A percentile compares a stretch with the other conserved stretches of the same genome.
These are phyloP conservation scores for Gallinago media DNA, from an alignment of 2,113 vertebrate genomes.

Conservation along the genomic window DNA sequence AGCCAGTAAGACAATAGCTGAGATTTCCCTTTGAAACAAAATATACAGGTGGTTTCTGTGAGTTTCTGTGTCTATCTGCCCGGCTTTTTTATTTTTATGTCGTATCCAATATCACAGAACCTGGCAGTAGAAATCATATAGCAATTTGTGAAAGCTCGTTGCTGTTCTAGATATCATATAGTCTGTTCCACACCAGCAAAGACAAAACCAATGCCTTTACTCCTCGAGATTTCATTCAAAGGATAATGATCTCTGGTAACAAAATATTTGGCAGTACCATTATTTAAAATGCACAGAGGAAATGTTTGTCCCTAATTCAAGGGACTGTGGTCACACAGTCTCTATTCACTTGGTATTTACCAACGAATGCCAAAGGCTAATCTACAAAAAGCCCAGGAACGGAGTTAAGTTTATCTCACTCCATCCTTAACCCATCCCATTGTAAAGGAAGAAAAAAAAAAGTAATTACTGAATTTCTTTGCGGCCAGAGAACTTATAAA, in stretches of 20 bases:
- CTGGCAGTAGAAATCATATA: conserved; percentile 69
- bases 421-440: conserved; percentile 13
- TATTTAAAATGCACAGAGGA: conserved; percentile 73
- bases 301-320: conserved; percentile 70
- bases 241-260: conserved; percentile 62
- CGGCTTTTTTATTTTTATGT: conserved; percentile 73
- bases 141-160: conserved; percentile 56
- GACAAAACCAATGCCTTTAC: conserved; percentile 61
- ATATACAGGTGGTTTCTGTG: conserved; percentile 78
- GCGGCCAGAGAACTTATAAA: conserved; percentile 37
- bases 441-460: not conserved
- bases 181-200: conserved; percentile 67
- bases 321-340: conserved; percentile 56
- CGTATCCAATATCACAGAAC: conserved; percentile 76
- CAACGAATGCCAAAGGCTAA: conserved; percentile 2
- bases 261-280: conserved; percentile 68
- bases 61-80: conserved; percentile 69
- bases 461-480: conserved; percentile 42
- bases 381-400: conserved; percentile 7
- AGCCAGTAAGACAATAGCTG: conserved; percentile 68
- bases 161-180: conserved; percentile 62
- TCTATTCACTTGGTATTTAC: conserved; percentile 58
- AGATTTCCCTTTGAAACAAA: conserved; percentile 81
- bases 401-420: conserved; percentile 24
- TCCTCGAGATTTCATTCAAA: conserved; percentile 36